Conservation (phyloP, 2,113 vertebrate genomes). For the Motacilla tschutschensis region DNA sequence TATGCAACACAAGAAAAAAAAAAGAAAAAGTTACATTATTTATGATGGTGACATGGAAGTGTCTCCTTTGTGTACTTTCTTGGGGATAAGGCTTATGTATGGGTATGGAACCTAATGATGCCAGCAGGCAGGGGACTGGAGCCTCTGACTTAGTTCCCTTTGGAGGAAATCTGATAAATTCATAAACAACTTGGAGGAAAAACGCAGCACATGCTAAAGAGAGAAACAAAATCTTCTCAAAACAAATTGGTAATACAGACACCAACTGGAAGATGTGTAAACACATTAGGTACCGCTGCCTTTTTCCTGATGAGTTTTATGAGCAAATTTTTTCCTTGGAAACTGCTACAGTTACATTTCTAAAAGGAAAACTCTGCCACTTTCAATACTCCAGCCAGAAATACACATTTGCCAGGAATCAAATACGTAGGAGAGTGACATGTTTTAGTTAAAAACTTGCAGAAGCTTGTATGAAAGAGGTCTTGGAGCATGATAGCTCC, state of each 20-base stretch:
- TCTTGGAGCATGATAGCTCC: not conserved
- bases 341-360: not conserved
- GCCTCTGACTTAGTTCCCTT: not conserved
- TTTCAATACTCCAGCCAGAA: not conserved
- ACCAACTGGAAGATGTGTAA: not conserved
- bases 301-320: not conserved
- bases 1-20: accelerated
- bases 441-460: not conserved
- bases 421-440: not conserved
- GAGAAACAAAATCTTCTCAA: not conserved
- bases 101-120: not conserved
- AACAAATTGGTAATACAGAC: not conserved
- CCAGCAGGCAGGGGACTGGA: not conserved
- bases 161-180: not conserved
- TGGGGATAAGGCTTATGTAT: not conserved
- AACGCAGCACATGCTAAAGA: not conserved
- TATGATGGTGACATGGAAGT: not conserved
- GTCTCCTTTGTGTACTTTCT: not conserved
- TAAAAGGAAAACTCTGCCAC: not conserved
- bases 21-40: not conserved
- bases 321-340: not conserved
- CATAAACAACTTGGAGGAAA: not conserved
- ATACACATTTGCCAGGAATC: not conserved
- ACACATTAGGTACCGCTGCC: not conserved
- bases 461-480: not conserved